Evolutionary conservation across 1,140 invertebrate species (phyloP), one percentile per base, ranked within the genome.

Genomic region (Sarcophaga peregrina): DNA sequence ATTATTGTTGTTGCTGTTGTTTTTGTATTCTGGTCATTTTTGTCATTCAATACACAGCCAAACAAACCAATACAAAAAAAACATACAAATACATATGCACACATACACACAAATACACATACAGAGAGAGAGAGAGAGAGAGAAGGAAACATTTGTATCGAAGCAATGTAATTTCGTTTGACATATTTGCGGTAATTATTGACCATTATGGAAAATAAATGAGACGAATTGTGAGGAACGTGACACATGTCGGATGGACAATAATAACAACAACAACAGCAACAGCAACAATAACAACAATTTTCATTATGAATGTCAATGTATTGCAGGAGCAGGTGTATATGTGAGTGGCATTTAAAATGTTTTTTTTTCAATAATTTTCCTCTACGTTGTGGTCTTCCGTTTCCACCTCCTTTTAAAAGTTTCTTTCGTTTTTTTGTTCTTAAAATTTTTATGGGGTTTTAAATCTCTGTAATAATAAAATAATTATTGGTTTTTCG

Each of bases 291-390:
- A 37, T 4, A 83, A 82, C 85, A 85, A 85, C 83, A 85, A 85
- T 25, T 72, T 74, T 81, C 62, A 68, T 68, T 68, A 20, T 68
- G 62, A 25, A 80, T 84, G 82, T 82, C 13, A 80, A 80, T 82
- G 20, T 83, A 48, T 83, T 25, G 48, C 1, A 37, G 25, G 15
- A 78, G 54, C 74, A 52, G 75, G 80, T 78, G 81, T 82, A 58
- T 80, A 15, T 85, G 85, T 85, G 83, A 85, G 86, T 86, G 87
- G 62, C 17, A 68, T 68, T 68, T 7, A 68, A 68, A 68, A 68
- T 25, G 17, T 20, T 68, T n/a, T 68, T 37, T 37, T 37, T 37
- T 37, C 25, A 58, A 58, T 68, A 68, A 20, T 68, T 25, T n/a
- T 68, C 10, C 8, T 20, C 5, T 52, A 10, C 8, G 8, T n/a